These are phyloP conservation scores for Enteromius argenteus DNA, from an alignment of 2,797 vertebrate genomes.

Conservation along the genomic window DNA sequence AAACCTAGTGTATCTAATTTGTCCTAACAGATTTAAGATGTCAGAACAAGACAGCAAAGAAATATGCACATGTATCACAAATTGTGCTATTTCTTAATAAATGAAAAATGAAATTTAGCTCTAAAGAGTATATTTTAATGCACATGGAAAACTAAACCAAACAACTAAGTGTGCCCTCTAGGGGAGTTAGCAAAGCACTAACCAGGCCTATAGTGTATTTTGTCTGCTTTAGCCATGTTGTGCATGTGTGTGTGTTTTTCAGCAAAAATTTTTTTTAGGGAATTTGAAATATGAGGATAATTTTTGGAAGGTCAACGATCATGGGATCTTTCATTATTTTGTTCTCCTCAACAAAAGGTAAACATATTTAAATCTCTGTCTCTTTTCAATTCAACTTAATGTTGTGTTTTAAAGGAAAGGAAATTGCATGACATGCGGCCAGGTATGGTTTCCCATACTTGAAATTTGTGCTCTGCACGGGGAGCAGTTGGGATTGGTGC, in stretches of 20 bases:
- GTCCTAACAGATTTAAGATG: not conserved
- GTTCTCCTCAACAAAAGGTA: too few relatives aligned
- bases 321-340: not conserved
- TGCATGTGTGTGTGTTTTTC: not conserved
- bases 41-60: not conserved
- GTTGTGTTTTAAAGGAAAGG: too few relatives aligned
- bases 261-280: not conserved
- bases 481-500: too few relatives aligned
- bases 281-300: not conserved
- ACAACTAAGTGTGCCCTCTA: too few relatives aligned
- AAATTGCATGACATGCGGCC: too few relatives aligned
- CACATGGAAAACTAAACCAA: too few relatives aligned
- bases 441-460: too few relatives aligned
- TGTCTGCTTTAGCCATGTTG: not conserved
- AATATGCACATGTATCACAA: not conserved
- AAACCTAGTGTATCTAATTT: not conserved
- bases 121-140: too few relatives aligned
- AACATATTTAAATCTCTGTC: too few relatives aligned
- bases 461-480: too few relatives aligned
- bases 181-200: not conserved
- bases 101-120: not conserved
- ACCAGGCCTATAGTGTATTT: not conserved
- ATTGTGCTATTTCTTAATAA: not conserved
- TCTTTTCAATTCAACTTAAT: too few relatives aligned
- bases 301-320: not conserved